Base-by-base conservation (phyloP, 2,888 invertebrate genomes). In the Aphrophora alni region DNA sequence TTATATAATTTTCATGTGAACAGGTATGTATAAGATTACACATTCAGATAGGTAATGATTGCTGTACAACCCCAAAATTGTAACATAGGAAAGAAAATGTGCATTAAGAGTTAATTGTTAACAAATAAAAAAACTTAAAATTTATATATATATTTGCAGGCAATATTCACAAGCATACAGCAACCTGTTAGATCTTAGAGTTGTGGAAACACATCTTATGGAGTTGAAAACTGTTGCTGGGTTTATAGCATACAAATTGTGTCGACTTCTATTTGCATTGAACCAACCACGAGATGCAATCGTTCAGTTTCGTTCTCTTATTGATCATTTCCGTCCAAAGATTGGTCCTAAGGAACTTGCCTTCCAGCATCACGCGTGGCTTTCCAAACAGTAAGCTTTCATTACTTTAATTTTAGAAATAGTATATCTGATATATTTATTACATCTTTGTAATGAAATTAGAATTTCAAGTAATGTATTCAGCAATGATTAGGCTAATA, bases 301-400 rank as follows among this genome's bases (percentile, higher is more conserved):
- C 85, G 93, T 95, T 78, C 98, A 99, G 88, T 97, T 99, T 86
- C 93, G 96, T 85, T 93, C 93, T 83, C 98, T 98, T 86, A 93
- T 97, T 83, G 97, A 98, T 83, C 93, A 95, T 86, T 99, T 97
- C 88, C 95, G 95, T 88, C 91, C 90, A 83, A 91, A 93, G 84
- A 91, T 93, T 84, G 98, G 98, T 2, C 94, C 95, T 80, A 81
- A 82, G 8, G 85, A 85, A 27, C 90, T 98, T 80, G 90, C 93
- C 21, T 98, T 99, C 90, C 99, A 99, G 88, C 98, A 98, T 89
- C 93, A 95, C 89, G 96, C 97, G 2, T 99, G 98, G 98, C 92
- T 98, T 88, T 95, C 97, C 24, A 94, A 95, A 89, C 98, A 98
- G 92, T 98, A 90, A 90, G 93, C 90, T 77, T 80, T 82, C 71